Percentiles rank a stretch among this genome's conserved stretches.
phyloP scores from a whole-genome alignment of 2,113 vertebrate species.

The Misgurnus anguillicaudatus region DNA sequence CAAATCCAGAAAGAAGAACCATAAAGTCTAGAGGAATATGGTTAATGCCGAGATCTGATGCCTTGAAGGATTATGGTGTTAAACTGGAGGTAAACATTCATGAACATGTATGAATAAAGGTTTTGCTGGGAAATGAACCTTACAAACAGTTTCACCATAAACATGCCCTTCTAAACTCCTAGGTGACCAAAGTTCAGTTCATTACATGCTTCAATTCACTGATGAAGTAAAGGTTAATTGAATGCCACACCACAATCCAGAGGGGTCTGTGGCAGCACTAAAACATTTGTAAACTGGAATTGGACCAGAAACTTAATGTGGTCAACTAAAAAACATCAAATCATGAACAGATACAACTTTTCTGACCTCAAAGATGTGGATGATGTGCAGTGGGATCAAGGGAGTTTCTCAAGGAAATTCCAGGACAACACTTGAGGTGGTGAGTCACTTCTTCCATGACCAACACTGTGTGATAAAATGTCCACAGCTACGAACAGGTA shows the following conservation, averaged over 20 bases:
- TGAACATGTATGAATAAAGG: not conserved
- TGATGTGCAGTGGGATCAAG: slow-evolving; percentile 1
- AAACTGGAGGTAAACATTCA: not conserved
- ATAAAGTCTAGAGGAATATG: slow-evolving; percentile 6
- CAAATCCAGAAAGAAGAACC: slow-evolving; percentile 50
- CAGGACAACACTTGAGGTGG: slow-evolving; percentile 36
- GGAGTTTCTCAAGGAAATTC: slow-evolving; percentile 40
- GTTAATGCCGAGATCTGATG: slow-evolving; percentile 12
- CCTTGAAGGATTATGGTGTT: not conserved
- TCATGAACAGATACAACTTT: slow-evolving; percentile 31
- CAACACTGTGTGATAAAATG: slow-evolving; percentile 14
- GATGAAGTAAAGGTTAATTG: slow-evolving; percentile 26
- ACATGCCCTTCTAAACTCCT: slow-evolving; percentile 7
- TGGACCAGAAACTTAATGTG: not conserved
- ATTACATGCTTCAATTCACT: slow-evolving; percentile 11
- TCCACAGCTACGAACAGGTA: slow-evolving; percentile 31
- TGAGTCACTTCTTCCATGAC: slow-evolving; percentile 46
- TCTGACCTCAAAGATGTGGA: slow-evolving; percentile 45
- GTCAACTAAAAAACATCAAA: slow-evolving; percentile 37
- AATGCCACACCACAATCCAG: slow-evolving; percentile 8
- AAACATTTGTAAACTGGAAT: not conserved
- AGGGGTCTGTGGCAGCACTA: not conserved
- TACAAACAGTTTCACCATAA: not conserved
- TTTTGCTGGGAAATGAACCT: not conserved
- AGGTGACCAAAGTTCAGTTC: slow-evolving; percentile 12